Base-by-base conservation (phyloP, 2,888 invertebrate genomes). In the Neuroscelio doddi region DNA sequence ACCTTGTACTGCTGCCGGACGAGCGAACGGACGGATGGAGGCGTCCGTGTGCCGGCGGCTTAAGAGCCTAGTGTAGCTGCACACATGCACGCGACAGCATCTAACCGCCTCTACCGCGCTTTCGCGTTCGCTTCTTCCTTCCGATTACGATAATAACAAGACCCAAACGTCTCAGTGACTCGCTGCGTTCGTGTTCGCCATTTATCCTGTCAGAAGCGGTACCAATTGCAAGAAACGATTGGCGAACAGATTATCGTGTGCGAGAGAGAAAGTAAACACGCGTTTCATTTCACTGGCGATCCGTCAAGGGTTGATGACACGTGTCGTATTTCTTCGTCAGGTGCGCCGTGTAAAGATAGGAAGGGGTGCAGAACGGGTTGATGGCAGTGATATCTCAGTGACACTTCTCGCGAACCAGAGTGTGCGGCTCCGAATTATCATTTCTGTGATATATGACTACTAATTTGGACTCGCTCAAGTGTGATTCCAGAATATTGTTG, bases 61-160 rank as follows among this genome's bases (percentile, higher is more conserved):
- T 78, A 76, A 68, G 77, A 72, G 74, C 72, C 75, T 79, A 80
- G 82, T 83, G 81, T 82, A 79, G 83, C 82, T 81, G 83, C 81
- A 81, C 81, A 80, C 82, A 80, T 83, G 81, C 81, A 79, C 79
- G 83, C 81, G 81, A 81, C 78, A 80, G 79, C 83, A 82, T 82
- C 82, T 77, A 76, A 76, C 74, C 78, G 57, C 57, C 46, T 51
- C 63, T 52, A 53, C 56, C 62, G 64, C 72, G 70, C 67, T 68
- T 69, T 73, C 73, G 73, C 72, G 69, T 61, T 61, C 67, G 63
- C 50, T 49, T 51, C 50, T 58, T 39, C 66, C 61, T 74, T 71
- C 70, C 74, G 69, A 70, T 71, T 71, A 70, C 76, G 73, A 72
- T 75, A 74, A 72, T 69, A 70, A 65, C 66, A 9, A 59, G 68